A percentile compares a stretch with the other conserved stretches of the same genome.
These are phyloP conservation scores for Choristoneura fumiferana DNA, from an alignment of 1,140 invertebrate species.

Conservation along the genomic window DNA sequence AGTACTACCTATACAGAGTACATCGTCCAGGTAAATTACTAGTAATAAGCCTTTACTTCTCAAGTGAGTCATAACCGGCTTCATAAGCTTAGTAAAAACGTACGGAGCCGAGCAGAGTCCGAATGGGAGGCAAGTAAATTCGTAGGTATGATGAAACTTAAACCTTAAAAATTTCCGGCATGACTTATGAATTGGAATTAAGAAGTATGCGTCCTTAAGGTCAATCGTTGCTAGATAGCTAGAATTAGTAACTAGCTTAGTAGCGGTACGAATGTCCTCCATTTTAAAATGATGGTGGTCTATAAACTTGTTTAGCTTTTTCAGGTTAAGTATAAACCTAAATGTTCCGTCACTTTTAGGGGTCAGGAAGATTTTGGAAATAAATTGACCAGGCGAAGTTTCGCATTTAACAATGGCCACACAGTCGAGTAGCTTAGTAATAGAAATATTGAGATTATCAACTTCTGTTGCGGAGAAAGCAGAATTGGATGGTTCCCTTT, in stretches of 20 bases:
- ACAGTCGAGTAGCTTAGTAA: background rate
- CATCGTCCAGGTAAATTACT: conserved; percentile 17
- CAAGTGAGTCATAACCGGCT: conserved; percentile 9
- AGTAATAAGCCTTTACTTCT: conserved; percentile 13
- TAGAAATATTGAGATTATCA: background rate
- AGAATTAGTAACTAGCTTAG: conserved; percentile 2
- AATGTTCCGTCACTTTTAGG: conserved; percentile 21
- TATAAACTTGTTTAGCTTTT: conserved; percentile 20
- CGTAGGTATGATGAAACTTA: conserved; percentile 4
- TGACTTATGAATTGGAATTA: conserved; percentile 1
- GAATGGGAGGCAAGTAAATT: conserved; percentile 21
- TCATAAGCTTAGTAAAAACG: conserved; percentile 21
- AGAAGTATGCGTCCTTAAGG: conserved; percentile 22
- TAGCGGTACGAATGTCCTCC: conserved; percentile 20
- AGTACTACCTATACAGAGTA: conserved; percentile 12
- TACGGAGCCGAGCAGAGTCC: conserved; percentile 12
- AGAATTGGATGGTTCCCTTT: background rate
- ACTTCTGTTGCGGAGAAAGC: background rate
- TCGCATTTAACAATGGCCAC: conserved; percentile 1
- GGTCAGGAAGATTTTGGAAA: conserved; percentile 18
- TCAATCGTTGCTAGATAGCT: conserved; percentile 14
- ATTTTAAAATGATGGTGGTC: conserved; percentile 20
- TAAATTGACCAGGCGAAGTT: conserved; percentile 3
- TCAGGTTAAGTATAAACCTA: too few relatives aligned
- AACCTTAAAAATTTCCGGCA: conserved; percentile 20